Conservation (phyloP, 2,888 invertebrate species). For the Malachius bipustulatus region DNA sequence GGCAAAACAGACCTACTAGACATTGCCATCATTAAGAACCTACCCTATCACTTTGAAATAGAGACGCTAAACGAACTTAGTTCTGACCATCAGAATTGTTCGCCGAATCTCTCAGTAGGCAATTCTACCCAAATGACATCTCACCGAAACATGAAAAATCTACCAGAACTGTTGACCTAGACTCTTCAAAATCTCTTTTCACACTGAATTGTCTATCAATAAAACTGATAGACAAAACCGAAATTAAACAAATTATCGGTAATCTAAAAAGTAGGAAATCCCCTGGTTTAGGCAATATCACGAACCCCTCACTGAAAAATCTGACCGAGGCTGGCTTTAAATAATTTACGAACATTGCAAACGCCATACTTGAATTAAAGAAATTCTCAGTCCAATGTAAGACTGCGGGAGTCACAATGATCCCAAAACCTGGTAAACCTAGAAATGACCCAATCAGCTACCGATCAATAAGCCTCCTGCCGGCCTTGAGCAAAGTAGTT, state of each 20-base stretch:
- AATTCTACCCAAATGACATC: slow-evolving; percentile 5
- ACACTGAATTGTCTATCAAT: not conserved
- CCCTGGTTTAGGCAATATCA: slow-evolving; percentile 7
- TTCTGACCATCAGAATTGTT: slow-evolving; percentile 6
- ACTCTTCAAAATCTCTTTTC: not conserved
- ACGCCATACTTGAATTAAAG: slow-evolving; percentile 9
- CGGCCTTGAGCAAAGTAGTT: too few relatives aligned
- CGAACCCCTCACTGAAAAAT: slow-evolving; percentile 13
- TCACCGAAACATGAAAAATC: not conserved
- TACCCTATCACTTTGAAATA: not conserved
- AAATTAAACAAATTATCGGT: slow-evolving; percentile 7
- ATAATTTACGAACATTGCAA: slow-evolving; percentile 8
- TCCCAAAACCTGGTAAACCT: slow-evolving; percentile 21
- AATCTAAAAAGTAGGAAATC: slow-evolving; percentile 8
- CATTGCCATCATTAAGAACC: not conserved
- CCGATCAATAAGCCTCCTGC: slow-evolving; percentile 20
- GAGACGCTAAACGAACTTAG: not conserved
- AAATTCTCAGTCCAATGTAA: slow-evolving; percentile 19
- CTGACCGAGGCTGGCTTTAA: slow-evolving; percentile 12
- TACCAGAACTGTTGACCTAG: not conserved
- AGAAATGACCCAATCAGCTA: slow-evolving; percentile 14
- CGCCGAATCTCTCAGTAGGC: slow-evolving; percentile 5
- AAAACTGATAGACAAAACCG: not conserved
- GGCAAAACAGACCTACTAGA: not conserved
- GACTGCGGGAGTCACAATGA: slow-evolving; percentile 16